Evolutionary conservation across 2,888 invertebrate species (phyloP), one percentile per base, ranked within the genome.

Genomic region (Scrobipalpa atriplicella): DNA sequence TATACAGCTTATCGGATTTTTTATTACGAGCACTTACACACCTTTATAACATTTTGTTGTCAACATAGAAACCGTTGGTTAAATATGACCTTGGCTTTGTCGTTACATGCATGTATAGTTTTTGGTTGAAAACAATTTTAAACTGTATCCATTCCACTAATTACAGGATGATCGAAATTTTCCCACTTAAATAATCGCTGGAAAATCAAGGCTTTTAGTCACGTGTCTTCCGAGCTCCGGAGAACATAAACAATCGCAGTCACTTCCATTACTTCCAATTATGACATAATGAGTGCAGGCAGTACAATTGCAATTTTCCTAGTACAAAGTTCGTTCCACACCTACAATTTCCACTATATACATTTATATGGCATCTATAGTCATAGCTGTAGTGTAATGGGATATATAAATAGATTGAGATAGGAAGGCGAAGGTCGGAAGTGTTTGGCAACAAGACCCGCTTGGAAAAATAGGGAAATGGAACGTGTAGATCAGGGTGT

Each of bases 321-420:
- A 77, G 90, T 87, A 83, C 90, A 87, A 90, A 89, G 90, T 88
- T 84, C 88, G 74, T 68, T 75, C 75, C 73, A 77, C 47, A 29
- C 47, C 62, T 62, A 43, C n/a, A 43, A 10, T 16, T 62, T 16
- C 41, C 58, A 36, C n/a, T 62, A 6, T 39, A 7, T 6, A 43
- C 78, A 19, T 47, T 41, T 10, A 19, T 61, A 2, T 41, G 18
- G 41, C 13, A 39, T 7, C 16, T 60, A 36, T 60, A 36, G 29
- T 5, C 16, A 60, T 38, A 60, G 29, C 18, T 39, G 38, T 18
- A 16, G 61, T 18, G 18, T 61, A 61, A 41, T 61, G 19, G 76
- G 78, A 72, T 73, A 78, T 86, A 89, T 87, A 84, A 88, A 87
- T 90, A 89, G 88, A 29, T 19, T 8, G 10, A 21, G 18, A 16